Evolutionary conservation across 2,113 vertebrate genomes (phyloP), one percentile per base, ranked within the genome.

Genomic region (Prinia subflava): DNA sequence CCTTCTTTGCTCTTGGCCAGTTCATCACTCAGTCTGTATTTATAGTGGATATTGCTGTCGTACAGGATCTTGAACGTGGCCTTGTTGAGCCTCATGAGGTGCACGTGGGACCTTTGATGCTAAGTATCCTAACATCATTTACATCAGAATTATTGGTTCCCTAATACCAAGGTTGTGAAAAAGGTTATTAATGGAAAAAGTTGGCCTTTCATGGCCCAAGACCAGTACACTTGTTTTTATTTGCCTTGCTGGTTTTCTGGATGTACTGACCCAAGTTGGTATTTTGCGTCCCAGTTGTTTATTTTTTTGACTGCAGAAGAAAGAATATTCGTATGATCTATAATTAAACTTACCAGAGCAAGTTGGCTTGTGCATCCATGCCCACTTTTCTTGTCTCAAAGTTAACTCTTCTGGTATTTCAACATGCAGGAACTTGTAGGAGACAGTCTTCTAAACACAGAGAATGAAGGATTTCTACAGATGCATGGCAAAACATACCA

Each of bases 291-390:
- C 65, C 67, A 57, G 33, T 44, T 74, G 31, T 50, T 92, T 97
- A 69, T 94, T 96, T 92, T 81, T 92, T 95, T 92, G 74, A 53
- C 46, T 92, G 59, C 53, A 89, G 64, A 75, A 96, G 88, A 96
- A 94, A 96, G 76, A 89, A 75, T 89, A 94, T 95, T 96, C 64
- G 15, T 95, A 92, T 93, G 89, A 68, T 92, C 35, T 89, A 62
- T 92, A 95, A 91, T 37, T 96, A 73, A 96, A 70, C 71, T 86
- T 95, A 57, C 73, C 90, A 95, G 53, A 59, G 71, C 59, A 97
- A 71, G 42, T 90, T 91, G 74, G 57, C 83, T 95, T 96, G 30
- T 70, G 6, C 95, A 83, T 92, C 73, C 55, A 28, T 92, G 74
- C 31, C 73, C 41, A 15, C 18, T 77, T 69, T 87, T 88, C 52